Evolutionary conservation across 2,113 vertebrate genomes (phyloP).

Genomic region (Azemiops feae): DNA sequence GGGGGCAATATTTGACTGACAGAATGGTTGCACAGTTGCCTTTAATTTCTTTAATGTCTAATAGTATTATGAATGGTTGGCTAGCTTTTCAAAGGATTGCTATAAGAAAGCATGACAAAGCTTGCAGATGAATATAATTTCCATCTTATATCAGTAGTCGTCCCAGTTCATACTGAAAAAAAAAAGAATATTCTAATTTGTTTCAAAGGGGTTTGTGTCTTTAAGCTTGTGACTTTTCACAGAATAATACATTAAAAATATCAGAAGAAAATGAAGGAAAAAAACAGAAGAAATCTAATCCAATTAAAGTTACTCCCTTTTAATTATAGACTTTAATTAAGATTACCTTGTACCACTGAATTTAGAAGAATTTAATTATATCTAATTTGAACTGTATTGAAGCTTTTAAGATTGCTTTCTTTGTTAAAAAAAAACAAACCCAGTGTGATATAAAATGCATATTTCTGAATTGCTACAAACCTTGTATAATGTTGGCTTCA

Average conservation of each 20-base stretch:
- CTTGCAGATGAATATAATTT: constrained; percentile 28
- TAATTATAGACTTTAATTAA: not conserved
- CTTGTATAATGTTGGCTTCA: constrained; percentile 72
- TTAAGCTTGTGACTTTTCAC: constrained; percentile 55
- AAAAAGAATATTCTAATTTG: constrained; percentile 46
- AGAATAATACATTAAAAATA: not conserved
- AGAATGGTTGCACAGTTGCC: constrained; percentile 48
- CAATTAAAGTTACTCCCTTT: not conserved
- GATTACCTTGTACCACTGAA: not conserved
- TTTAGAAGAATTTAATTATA: not conserved
- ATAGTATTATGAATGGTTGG: constrained; percentile 22
- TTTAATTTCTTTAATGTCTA: constrained; percentile 58
- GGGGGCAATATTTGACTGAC: constrained; percentile 33
- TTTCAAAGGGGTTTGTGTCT: constrained; percentile 13
- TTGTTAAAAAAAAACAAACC: constrained; percentile 55
- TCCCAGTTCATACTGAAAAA: constrained; percentile 6
- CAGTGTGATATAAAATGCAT: constrained; percentile 55
- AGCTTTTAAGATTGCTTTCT: not conserved
- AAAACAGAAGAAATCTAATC: not conserved
- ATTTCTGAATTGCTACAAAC: constrained; percentile 76
- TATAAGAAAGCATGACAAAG: constrained; percentile 1
- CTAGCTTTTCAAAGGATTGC: constrained; percentile 22
- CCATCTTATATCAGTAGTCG: not conserved
- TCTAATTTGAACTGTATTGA: not conserved
- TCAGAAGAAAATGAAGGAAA: constrained; percentile 13